Evolutionary conservation across 1,140 invertebrate species (phyloP), one percentile per base, ranked within the genome.

Genomic region (Propsilocerus akamusi): DNA sequence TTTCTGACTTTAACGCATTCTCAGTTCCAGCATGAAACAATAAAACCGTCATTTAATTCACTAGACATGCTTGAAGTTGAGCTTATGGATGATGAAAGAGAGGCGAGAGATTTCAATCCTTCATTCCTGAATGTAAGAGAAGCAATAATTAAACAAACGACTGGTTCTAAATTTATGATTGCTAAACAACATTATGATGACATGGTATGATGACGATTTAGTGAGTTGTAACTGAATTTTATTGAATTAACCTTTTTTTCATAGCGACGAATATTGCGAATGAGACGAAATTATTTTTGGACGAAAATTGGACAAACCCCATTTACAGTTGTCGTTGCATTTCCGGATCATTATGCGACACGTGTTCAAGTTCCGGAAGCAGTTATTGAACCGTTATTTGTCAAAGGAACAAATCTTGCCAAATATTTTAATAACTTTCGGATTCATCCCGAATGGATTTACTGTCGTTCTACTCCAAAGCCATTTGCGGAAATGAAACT

Each of bases 271-370:
- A n/a, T 30, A 30, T 2, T 30, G 28, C n/a, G 28, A n/a, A n/a
- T 30, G 28, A 30, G 28, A 30, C 28, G 83, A 50, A 68, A 74
- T 53, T 86, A 85, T 60, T 79, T 75, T 58, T 80, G 76, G 56
- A 70, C 62, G 26, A 72, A 71, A 6, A 75, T 86, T 12, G 66
- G 67, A 12, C 70, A 75, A 14, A 83, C 81, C 4, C 80, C 81
- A 5, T 86, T 86, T 64, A 78, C 77, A 53, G 67, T 86, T 14
- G 78, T 79, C 2, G 72, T 86, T 50, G 73, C 77, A 37, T 60
- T 84, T 25, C 81, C 81, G 23, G 67, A 76, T 20, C 14, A 41
- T 20, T 14, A 14, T 20, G 14, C 5, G 22, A 41, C 17, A 20
- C 34, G 22, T 20, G 14, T 41, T 20, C 34, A 41, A 41, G 22